These are phyloP conservation scores for Syrmaticus mikado DNA, from an alignment of 2,113 vertebrate species.

Conservation along the genomic window DNA sequence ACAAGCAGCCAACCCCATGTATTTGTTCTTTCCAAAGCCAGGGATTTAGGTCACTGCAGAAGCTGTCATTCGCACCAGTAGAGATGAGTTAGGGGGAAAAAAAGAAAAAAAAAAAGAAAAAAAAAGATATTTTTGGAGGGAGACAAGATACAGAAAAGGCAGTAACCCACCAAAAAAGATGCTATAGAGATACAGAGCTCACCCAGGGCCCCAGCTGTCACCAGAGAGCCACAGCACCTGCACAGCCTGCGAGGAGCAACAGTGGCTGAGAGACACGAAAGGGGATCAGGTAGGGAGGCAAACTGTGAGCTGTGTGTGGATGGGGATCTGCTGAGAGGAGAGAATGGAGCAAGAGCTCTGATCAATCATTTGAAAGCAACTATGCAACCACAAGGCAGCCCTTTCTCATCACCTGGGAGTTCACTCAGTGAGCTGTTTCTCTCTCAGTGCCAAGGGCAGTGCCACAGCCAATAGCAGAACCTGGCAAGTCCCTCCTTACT, in stretches of 20 bases:
- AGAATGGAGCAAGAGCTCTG: neutral
- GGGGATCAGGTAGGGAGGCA: neutral
- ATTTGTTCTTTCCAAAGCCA: neutral
- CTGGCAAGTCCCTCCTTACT: neutral
- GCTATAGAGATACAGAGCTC: neutral
- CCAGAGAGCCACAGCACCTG: neutral
- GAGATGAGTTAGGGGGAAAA: neutral
- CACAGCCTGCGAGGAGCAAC: neutral
- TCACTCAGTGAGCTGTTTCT: neutral
- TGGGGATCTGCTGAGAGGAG: neutral
- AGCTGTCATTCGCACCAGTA: neutral
- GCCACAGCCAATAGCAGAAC: neutral
- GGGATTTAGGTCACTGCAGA: neutral
- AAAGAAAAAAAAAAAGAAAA: too few species aligned
- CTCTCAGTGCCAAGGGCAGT: accelerated
- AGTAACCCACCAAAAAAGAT: too few species aligned
- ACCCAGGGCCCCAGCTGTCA: neutral
- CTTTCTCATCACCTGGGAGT: neutral
- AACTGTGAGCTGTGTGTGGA: too few species aligned
- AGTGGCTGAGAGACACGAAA: neutral
- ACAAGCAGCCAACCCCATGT: neutral
- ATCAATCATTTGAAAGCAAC: neutral
- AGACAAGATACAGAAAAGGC: neutral
- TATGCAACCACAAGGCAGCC: neutral
- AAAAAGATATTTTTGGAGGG: neutral